These are phyloP conservation scores for Tarsius wallacei DNA, from an alignment of 2,797 vertebrate genomes.

Conservation along the genomic window DNA sequence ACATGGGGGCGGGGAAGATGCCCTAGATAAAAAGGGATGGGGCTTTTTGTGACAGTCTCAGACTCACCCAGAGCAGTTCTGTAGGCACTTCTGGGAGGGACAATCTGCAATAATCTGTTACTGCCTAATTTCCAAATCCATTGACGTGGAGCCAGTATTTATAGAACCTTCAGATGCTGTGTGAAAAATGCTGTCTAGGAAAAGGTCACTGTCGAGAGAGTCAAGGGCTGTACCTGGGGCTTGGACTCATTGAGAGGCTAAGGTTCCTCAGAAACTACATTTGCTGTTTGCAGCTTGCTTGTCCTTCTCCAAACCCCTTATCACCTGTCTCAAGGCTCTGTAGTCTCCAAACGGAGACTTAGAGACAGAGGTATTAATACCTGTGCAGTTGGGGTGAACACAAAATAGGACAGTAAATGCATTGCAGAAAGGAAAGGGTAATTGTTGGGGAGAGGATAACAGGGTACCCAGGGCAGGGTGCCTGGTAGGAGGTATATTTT, in stretches of 20 bases:
- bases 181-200: background rate
- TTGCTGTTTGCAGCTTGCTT: background rate
- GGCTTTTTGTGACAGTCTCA: background rate
- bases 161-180: background rate
- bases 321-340: background rate
- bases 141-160: constrained; percentile 17
- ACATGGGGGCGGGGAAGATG: accelerated
- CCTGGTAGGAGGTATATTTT: background rate
- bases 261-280: background rate
- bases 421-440: background rate
- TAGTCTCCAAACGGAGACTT: background rate
- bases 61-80: background rate
- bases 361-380: background rate
- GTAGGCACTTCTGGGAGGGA: background rate
- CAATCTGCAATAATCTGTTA: background rate
- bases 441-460: background rate
- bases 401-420: background rate
- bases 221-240: background rate
- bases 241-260: background rate
- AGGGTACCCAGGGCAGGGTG: background rate
- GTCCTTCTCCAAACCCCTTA: background rate
- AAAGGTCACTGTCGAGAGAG: background rate
- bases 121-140: background rate
- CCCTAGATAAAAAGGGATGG: background rate
- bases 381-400: background rate